Evolutionary conservation across 2,888 invertebrate species (phyloP).

Genomic region (Spodoptera exigua): DNA sequence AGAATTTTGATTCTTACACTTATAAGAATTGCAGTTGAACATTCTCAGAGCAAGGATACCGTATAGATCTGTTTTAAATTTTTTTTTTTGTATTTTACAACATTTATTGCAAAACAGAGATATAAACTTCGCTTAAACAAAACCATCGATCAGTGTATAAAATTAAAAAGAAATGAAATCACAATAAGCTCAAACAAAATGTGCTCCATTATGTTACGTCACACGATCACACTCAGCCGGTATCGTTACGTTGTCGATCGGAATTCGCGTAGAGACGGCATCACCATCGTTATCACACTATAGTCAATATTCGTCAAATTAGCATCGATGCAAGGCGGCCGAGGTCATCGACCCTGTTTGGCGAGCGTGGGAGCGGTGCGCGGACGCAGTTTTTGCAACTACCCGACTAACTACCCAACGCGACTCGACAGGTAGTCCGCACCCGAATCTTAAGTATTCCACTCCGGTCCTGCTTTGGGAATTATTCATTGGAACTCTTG

Average conservation of each 20-base stretch:
- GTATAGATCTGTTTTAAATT: too few relatives aligned
- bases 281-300: constrained; percentile 59
- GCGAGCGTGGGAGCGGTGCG: constrained; percentile 79
- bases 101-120: too few relatives aligned
- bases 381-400: constrained; percentile 80
- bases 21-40: constrained; percentile 15
- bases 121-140: too few relatives aligned
- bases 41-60: neutral
- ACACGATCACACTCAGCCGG: constrained; percentile 39
- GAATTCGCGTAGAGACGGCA: constrained; percentile 55
- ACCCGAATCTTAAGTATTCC: constrained; percentile 65
- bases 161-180: neutral
- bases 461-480: constrained; percentile 50
- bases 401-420: constrained; percentile 64
- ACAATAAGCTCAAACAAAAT: constrained; percentile 11
- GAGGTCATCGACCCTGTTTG: constrained; percentile 75
- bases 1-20: constrained; percentile 4
- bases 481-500: constrained; percentile 47
- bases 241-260: constrained; percentile 52
- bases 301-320: constrained; percentile 81
- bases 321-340: constrained; percentile 78
- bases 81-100: too few relatives aligned
- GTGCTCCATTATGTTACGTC: neutral
- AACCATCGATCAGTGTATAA: too few relatives aligned
- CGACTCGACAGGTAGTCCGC: constrained; percentile 65